These are phyloP conservation scores for Odontamblyopus rebecca DNA, from an alignment of 2,797 vertebrate species.

Conservation along the genomic window DNA sequence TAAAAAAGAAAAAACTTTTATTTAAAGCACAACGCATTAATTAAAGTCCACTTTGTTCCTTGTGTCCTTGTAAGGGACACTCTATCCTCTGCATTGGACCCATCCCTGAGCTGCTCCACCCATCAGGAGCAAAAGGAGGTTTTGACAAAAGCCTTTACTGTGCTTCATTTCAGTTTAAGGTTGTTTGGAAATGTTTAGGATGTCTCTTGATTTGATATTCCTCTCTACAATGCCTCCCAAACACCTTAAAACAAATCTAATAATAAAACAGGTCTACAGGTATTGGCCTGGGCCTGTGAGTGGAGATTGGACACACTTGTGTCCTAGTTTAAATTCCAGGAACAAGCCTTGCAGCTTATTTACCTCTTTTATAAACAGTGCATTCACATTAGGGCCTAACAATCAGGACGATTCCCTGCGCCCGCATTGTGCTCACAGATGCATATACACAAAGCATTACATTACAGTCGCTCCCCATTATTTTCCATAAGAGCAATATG, in stretches of 20 bases:
- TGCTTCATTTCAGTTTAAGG: background rate
- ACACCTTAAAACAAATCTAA: background rate
- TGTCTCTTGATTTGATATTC: too few species aligned
- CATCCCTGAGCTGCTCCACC: background rate
- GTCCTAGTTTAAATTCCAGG: slow-evolving; percentile 4
- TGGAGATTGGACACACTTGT: background rate
- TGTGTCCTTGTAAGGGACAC: too few species aligned
- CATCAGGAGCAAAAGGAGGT: background rate
- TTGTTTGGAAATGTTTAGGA: background rate
- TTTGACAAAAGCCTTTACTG: background rate
- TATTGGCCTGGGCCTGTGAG: background rate
- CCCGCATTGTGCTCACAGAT: background rate
- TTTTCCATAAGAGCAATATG: slow-evolving; percentile 38
- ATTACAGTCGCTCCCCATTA: background rate
- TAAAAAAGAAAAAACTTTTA: too few species aligned
- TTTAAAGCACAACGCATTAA: too few species aligned
- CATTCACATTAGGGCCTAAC: slow-evolving; percentile 4
- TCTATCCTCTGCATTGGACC: too few species aligned
- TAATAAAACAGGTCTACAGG: background rate
- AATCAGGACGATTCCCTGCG: background rate
- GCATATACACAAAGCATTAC: slow-evolving; percentile 6
- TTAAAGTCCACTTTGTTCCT: too few species aligned
- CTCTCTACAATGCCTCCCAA: background rate
- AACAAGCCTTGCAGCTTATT: background rate
- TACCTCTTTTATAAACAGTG: background rate